phyloP scores from a whole-genome alignment of 2,113 vertebrate species.

The Forbesichthys papilliferus region DNA sequence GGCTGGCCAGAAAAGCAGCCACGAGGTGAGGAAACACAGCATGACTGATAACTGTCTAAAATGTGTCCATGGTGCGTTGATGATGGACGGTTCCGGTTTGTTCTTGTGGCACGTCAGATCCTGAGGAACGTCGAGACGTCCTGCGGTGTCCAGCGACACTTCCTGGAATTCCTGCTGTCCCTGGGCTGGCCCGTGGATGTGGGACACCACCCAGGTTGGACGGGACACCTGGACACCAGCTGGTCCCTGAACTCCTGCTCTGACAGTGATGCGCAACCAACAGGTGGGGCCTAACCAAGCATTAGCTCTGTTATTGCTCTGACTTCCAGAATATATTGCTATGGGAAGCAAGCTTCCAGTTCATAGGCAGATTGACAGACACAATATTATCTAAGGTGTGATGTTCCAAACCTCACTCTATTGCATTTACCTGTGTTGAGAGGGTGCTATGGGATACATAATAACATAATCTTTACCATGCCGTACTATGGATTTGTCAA shows the following conservation, averaged over 20 bases:
- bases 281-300: constrained; percentile 67
- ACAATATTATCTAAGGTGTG: not conserved
- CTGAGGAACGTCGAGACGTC: constrained; percentile 92
- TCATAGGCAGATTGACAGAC: not conserved
- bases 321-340: not conserved
- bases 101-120: constrained; percentile 73
- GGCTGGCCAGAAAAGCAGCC: constrained; percentile 92
- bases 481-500: too few relatives aligned
- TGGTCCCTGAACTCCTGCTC: constrained; percentile 89
- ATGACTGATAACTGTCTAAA: not conserved
- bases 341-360: not conserved
- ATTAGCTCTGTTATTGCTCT: not conserved
- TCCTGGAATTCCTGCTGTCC: constrained; percentile 92
- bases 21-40: constrained; percentile 77
- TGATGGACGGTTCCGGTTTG: not conserved
- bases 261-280: constrained; percentile 75
- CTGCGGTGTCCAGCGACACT: constrained; percentile 89
- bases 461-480: too few relatives aligned
- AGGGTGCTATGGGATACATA: too few relatives aligned
- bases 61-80: not conserved
- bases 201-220: constrained; percentile 92
- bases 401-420: not conserved
- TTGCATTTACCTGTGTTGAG: too few relatives aligned
- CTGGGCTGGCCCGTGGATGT: constrained; percentile 94
- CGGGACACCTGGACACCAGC: constrained; percentile 91